These are phyloP conservation scores for zebrafish (Danio rerio) DNA, from an alignment of 2,113 vertebrate genomes.

Conservation along the genomic window DNA sequence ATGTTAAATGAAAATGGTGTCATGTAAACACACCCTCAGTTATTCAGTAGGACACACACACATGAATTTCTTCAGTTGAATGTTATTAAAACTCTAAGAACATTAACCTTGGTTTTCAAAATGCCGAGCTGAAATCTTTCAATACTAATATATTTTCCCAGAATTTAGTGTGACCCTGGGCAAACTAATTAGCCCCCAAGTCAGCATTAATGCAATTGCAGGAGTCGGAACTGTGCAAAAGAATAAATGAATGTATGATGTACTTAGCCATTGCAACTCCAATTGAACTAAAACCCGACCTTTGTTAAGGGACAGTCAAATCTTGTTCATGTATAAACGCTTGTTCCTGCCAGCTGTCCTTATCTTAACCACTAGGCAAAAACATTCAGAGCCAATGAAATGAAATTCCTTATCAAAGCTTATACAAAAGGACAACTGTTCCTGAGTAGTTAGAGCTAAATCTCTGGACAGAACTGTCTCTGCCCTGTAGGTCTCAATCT, in stretches of 20 bases:
- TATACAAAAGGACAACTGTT: slow-evolving; percentile 47
- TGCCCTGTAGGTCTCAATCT: slow-evolving; percentile 37
- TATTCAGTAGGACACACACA: neutral
- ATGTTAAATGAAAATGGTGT: too few relatives aligned
- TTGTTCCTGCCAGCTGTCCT: slow-evolving; percentile 32
- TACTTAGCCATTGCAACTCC: slow-evolving; percentile 1
- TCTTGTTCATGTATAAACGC: neutral
- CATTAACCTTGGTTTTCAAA: neutral
- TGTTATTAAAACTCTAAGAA: neutral
- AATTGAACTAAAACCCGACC: slow-evolving; percentile 24
- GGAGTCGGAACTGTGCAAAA: neutral
- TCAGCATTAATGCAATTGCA: neutral
- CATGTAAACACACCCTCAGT: neutral
- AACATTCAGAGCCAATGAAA: slow-evolving; percentile 45
- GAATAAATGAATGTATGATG: neutral
- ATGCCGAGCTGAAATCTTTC: neutral
- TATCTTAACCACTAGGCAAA: slow-evolving; percentile 25
- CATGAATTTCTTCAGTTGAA: neutral
- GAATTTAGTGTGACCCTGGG: neutral
- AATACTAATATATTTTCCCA: neutral
- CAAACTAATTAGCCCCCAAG: neutral
- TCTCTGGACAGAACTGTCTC: slow-evolving; percentile 5
- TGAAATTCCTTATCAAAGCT: slow-evolving; percentile 37
- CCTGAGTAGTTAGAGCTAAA: slow-evolving; percentile 12
- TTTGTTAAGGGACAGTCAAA: slow-evolving; percentile 38